phyloP scores from a whole-genome alignment of 1,140 invertebrate species.

The Drosophila quadrilineata region DNA sequence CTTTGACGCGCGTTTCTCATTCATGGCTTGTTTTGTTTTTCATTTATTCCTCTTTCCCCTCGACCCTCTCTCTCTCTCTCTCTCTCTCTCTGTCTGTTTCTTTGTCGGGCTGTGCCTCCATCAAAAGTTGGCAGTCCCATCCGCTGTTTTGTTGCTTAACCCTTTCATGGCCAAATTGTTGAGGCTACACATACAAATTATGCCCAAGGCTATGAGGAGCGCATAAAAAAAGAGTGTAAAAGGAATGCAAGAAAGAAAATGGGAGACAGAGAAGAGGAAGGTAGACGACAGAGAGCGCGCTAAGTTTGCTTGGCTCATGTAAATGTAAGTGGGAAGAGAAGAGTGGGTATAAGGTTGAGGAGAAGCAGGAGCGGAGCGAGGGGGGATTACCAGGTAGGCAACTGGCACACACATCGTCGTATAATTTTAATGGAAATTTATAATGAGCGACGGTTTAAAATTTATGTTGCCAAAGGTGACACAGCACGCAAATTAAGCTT shows the following conservation, averaged over 20 bases:
- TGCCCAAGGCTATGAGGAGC: constrained; percentile 41
- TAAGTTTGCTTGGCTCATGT: constrained; percentile 8
- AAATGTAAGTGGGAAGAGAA: constrained; percentile 18
- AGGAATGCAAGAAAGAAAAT: constrained; percentile 14
- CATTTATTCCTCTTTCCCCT: no score
- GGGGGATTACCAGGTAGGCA: background rate
- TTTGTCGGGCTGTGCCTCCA: constrained; percentile 23
- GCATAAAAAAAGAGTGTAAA: constrained; percentile 15
- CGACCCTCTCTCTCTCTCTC: constrained; percentile 28
- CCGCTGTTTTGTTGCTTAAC: constrained; percentile 49
- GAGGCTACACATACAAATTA: constrained; percentile 72
- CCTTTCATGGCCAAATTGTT: constrained; percentile 71
- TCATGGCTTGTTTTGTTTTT: background rate
- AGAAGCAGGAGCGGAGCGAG: background rate
- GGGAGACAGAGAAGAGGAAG: background rate
- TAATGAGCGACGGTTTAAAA: constrained; percentile 72
- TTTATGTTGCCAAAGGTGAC: constrained; percentile 60
- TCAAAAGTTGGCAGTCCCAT: constrained; percentile 40
- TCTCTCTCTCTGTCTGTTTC: constrained; percentile 26
- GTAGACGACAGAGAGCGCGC: background rate
- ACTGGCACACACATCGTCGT: constrained; percentile 48
- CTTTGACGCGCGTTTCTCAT: constrained; percentile 50
- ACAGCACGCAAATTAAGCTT: constrained; percentile 57
- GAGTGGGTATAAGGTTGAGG: background rate
- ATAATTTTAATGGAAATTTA: constrained; percentile 78